A percentile compares a stretch with the other conserved stretches of the same genome.
phyloP scores from a whole-genome alignment of 1,140 invertebrate species.

The Brachionus koreanus region DNA sequence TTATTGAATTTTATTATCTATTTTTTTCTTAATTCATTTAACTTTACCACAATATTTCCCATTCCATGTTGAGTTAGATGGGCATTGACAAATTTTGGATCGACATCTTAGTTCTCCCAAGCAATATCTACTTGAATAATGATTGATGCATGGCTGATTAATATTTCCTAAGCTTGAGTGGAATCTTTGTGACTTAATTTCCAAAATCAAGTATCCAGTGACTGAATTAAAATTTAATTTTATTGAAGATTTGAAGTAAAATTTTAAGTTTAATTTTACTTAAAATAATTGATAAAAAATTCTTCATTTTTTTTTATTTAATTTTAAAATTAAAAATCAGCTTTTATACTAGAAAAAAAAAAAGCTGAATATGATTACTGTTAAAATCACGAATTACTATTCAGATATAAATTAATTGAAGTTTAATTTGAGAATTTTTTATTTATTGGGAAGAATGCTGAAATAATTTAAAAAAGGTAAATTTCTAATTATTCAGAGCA shows the following conservation, averaged over 20 bases:
- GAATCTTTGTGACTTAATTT: not conserved
- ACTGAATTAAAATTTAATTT: not conserved
- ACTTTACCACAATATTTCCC: not conserved
- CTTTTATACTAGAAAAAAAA: not conserved
- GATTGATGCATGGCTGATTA: not conserved
- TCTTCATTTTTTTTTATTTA: not conserved
- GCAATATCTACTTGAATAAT: not conserved
- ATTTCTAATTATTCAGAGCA: not conserved
- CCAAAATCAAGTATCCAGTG: not conserved
- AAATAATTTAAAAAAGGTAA: not conserved
- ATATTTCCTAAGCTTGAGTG: not conserved
- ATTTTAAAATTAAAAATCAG: not conserved
- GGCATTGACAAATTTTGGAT: not conserved
- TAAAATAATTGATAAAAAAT: not conserved
- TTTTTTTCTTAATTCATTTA: not conserved
- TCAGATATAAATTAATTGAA: not conserved
- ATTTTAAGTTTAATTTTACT: not conserved
- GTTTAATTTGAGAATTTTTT: not conserved
- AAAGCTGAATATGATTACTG: not conserved
- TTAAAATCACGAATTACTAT: not conserved
- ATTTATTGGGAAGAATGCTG: not conserved
- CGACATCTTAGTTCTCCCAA: not conserved
- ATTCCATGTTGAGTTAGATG: not conserved
- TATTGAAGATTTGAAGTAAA: not conserved
- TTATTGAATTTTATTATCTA: not conserved